phyloP scores from a whole-genome alignment of 1,140 invertebrate species.

The Colletes latitarsis region DNA sequence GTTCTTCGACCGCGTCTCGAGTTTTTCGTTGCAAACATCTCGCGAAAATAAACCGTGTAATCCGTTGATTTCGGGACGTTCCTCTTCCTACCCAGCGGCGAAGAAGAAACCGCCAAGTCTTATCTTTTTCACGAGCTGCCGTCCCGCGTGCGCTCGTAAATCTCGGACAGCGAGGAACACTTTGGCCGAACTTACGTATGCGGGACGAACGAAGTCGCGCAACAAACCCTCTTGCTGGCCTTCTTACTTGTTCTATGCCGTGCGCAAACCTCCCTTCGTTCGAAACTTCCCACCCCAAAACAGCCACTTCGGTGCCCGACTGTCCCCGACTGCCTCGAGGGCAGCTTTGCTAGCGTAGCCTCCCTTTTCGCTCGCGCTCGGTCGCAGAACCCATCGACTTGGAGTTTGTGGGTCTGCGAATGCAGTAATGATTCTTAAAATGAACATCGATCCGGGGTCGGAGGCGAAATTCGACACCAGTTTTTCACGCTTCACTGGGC shows the following conservation, averaged over 20 bases:
- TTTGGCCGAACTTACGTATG: conserved; percentile 53
- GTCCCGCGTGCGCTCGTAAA: conserved; percentile 47
- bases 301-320: conserved; percentile 20
- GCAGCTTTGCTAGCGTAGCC: conserved; percentile 10
- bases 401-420: no score
- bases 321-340: conserved; percentile 5
- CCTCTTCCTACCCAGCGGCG: conserved; percentile 21
- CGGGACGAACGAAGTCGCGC: conserved; percentile 47
- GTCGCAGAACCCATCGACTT: no score
- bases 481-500: no score
- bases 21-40: background rate
- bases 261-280: conserved; percentile 1
- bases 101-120: conserved; percentile 27
- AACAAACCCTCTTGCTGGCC: conserved; percentile 23
- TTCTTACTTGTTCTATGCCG: background rate
- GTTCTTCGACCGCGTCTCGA: background rate
- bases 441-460: no score
- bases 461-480: no score
- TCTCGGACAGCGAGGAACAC: conserved; percentile 28
- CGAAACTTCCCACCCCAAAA: conserved; percentile 7
- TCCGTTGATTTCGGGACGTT: background rate
- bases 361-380: background rate
- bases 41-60: conserved; percentile 30
- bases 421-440: no score
- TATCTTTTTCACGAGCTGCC: conserved; percentile 41